A percentile compares a stretch with the other conserved stretches of the same genome.
These are phyloP conservation scores for Rhyacophila evoluta DNA, from an alignment of 2,888 invertebrate genomes.

Conservation along the genomic window DNA sequence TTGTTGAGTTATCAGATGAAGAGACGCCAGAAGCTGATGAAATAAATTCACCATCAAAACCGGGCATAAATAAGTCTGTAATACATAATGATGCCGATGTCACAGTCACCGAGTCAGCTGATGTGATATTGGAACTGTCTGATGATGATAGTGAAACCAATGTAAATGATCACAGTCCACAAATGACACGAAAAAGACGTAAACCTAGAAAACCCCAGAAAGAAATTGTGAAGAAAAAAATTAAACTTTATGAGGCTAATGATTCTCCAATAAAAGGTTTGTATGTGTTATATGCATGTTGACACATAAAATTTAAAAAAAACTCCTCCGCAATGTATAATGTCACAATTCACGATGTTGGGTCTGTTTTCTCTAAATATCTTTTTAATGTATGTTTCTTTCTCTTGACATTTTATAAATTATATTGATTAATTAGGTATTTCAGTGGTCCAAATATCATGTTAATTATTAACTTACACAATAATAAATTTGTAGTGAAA, in stretches of 20 bases:
- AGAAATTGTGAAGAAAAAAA: not conserved
- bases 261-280: not conserved
- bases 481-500: too few species aligned
- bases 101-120: not conserved
- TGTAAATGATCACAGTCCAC: not conserved
- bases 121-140: conserved; percentile 7
- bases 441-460: too few species aligned
- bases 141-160: not conserved
- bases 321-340: too few species aligned
- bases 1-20: not conserved
- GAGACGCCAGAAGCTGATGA: not conserved
- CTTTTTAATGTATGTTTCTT: too few species aligned
- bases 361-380: too few species aligned
- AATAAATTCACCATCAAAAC: not conserved
- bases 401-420: too few species aligned
- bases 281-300: not conserved
- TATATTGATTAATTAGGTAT: too few species aligned
- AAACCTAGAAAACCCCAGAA: not conserved
- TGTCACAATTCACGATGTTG: too few species aligned
- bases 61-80: not conserved
- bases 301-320: too few species aligned
- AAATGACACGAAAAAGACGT: not conserved
- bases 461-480: too few species aligned
- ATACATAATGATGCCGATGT: not conserved
- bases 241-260: not conserved